Conservation (phyloP, 2,113 vertebrate genomes). For the Burhinus bistriatus region DNA sequence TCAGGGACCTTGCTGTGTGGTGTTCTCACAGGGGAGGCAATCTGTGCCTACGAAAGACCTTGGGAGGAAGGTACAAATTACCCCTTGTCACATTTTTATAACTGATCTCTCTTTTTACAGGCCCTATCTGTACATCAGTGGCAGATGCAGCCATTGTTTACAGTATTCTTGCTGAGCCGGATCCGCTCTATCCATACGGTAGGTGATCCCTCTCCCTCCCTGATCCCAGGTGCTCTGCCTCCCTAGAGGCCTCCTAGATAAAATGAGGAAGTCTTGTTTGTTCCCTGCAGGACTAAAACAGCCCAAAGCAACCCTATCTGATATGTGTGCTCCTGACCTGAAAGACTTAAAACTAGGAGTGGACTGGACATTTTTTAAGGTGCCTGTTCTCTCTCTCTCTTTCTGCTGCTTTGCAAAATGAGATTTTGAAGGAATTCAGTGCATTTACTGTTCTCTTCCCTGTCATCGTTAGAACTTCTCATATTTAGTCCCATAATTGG, state of each 20-base stretch:
- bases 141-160: constrained; percentile 66
- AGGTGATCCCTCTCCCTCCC: not conserved
- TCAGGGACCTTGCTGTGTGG: not conserved
- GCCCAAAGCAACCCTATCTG: constrained; percentile 39
- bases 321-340: constrained; percentile 51
- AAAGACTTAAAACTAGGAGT: constrained; percentile 67
- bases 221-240: not conserved
- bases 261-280: not conserved
- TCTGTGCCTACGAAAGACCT: not conserved
- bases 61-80: not conserved
- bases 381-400: not conserved
- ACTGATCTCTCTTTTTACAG: not conserved
- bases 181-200: constrained; percentile 54
- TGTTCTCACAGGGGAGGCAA: not conserved
- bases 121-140: constrained; percentile 67
- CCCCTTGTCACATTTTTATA: not conserved
- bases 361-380: constrained; percentile 71
- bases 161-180: constrained; percentile 59
- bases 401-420: not conserved
- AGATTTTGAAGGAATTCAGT: not conserved
- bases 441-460: not conserved
- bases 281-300: constrained; percentile 60
- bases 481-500: not conserved
- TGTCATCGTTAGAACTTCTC: not conserved
- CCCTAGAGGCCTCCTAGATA: not conserved